Evolutionary conservation across 92 coral and sea anemone species (phyloP).

Genomic region (Parazoanthus darwini): DNA sequence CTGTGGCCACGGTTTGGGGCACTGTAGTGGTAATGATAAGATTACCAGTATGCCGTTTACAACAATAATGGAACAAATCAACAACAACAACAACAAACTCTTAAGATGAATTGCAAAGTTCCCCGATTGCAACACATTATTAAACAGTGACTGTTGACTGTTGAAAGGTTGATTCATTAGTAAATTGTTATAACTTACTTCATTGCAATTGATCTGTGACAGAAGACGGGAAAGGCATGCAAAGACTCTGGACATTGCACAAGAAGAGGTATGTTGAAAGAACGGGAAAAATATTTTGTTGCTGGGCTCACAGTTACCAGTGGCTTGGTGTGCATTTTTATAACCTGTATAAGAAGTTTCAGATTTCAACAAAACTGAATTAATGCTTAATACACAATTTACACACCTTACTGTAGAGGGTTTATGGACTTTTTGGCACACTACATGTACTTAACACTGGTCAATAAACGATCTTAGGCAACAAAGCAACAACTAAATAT

Average conservation of each 20-base stretch:
- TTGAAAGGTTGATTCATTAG: background rate
- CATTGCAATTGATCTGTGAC: slow-evolving; percentile 39
- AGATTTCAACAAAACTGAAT: too few species aligned
- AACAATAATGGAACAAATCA: background rate
- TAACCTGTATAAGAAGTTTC: background rate
- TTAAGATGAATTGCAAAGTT: too few species aligned
- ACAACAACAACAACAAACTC: background rate
- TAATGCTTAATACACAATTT: too few species aligned
- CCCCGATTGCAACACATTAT: background rate
- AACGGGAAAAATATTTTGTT: background rate
- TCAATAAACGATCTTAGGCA: too few species aligned
- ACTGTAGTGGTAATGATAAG: too few species aligned
- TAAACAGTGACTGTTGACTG: background rate
- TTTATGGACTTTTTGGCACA: too few species aligned
- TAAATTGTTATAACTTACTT: slow-evolving; percentile 36
- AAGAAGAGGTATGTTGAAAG: slow-evolving; percentile 77
- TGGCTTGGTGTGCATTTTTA: background rate
- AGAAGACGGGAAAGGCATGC: slow-evolving; percentile 99
- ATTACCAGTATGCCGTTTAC: too few species aligned
- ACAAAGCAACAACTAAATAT: too few species aligned
- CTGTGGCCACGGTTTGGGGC: too few species aligned
- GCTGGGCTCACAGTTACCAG: background rate
- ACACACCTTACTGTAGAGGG: too few species aligned
- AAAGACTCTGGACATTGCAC: slow-evolving; percentile 97
- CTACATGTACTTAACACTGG: too few species aligned